phyloP scores from a whole-genome alignment of 2,113 vertebrate genomes.

The Beaufortia kweichowensis region DNA sequence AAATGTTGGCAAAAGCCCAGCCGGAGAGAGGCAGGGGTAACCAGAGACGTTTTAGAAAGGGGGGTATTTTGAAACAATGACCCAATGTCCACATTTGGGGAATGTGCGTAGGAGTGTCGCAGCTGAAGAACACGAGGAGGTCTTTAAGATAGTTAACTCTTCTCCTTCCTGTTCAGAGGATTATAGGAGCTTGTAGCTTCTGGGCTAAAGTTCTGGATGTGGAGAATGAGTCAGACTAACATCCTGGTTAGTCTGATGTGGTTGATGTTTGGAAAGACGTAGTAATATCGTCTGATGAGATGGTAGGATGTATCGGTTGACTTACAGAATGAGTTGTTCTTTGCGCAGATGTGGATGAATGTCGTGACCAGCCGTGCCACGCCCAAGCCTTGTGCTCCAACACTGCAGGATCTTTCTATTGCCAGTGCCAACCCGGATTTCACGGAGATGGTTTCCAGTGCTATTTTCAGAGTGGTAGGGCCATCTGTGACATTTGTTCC shows the following conservation, averaged over 20 bases:
- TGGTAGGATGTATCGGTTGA: slow-evolving; percentile 26
- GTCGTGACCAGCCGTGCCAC: slow-evolving; percentile 79
- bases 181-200: background rate
- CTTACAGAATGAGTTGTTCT: background rate
- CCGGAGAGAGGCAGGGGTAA: slow-evolving; percentile 10
- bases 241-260: background rate
- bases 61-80: slow-evolving; percentile 53
- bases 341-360: slow-evolving; percentile 81
- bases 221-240: background rate
- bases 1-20: slow-evolving; percentile 25
- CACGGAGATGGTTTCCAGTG: slow-evolving; percentile 85
- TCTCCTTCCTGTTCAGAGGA: background rate
- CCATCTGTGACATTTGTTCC: no score
- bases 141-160: slow-evolving; percentile 41
- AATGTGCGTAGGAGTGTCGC: slow-evolving; percentile 57
- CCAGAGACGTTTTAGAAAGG: background rate
- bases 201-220: background rate
- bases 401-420: slow-evolving; percentile 81
- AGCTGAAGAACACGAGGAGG: slow-evolving; percentile 45
- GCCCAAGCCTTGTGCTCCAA: slow-evolving; percentile 78
- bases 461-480: slow-evolving; percentile 69
- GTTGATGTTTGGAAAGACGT: background rate
- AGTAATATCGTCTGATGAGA: background rate
- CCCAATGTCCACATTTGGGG: slow-evolving; percentile 53
- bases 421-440: slow-evolving; percentile 78